These are phyloP conservation scores for Muricea muricata DNA, from an alignment of 92 coral and sea anemone genomes.

Conservation along the genomic window DNA sequence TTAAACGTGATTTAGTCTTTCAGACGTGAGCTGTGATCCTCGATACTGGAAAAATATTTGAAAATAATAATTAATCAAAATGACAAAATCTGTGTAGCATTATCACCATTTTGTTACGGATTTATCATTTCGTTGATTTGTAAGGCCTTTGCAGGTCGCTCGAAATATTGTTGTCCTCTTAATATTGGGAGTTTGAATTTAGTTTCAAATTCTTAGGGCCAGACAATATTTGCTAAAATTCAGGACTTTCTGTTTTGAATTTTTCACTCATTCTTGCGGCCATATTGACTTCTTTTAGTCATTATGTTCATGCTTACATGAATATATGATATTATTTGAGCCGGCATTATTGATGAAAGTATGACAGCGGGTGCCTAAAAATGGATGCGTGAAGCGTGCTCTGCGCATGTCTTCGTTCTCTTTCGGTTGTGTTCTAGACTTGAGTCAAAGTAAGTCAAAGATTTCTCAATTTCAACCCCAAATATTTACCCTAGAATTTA, in stretches of 20 bases:
- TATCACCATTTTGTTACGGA: too few relatives aligned
- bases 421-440: constrained; percentile 60
- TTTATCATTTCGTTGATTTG: too few relatives aligned
- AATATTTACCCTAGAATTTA: background rate
- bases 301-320: background rate
- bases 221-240: background rate
- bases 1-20: too few relatives aligned
- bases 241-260: too few relatives aligned
- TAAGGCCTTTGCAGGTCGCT: too few relatives aligned
- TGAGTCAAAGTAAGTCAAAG: constrained; percentile 11
- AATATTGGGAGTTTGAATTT: too few relatives aligned
- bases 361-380: background rate
- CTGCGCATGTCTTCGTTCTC: constrained; percentile 57
- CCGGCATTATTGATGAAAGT: background rate
- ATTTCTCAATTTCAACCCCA: background rate
- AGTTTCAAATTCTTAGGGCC: too few relatives aligned
- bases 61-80: too few relatives aligned
- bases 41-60: too few relatives aligned
- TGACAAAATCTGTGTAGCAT: too few relatives aligned
- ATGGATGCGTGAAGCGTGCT: constrained; percentile 18
- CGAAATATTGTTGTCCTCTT: too few relatives aligned
- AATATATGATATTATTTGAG: background rate
- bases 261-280: background rate
- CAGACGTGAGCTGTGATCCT: too few relatives aligned
- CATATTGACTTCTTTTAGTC: background rate